phyloP scores from a whole-genome alignment of 2,888 invertebrate species.

The Cremastobaeus sp. region DNA sequence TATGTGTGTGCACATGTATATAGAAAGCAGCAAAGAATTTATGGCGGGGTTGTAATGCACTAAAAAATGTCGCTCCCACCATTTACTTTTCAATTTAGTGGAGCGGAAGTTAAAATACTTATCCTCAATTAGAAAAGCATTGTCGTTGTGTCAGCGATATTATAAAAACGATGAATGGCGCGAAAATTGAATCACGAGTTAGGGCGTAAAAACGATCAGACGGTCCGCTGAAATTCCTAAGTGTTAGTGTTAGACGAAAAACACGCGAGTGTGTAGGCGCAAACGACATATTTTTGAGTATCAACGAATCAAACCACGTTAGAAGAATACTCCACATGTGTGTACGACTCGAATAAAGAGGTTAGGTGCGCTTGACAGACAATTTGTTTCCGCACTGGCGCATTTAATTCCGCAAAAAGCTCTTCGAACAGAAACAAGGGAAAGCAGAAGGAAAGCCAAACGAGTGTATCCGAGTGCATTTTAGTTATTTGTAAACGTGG shows the following conservation, averaged over 20 bases:
- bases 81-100: too few species aligned
- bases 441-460: conserved; percentile 48
- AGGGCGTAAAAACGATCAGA: too few species aligned
- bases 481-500: conserved; percentile 52
- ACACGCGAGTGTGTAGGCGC: neutral
- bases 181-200: too few species aligned
- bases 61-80: too few species aligned
- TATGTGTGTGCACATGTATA: too few species aligned
- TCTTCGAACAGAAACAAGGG: conserved; percentile 50
- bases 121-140: too few species aligned
- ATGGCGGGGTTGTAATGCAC: too few species aligned
- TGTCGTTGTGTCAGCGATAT: too few species aligned
- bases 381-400: conserved; percentile 57
- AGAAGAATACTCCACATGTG: conserved; percentile 48
- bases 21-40: too few species aligned
- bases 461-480: conserved; percentile 54
- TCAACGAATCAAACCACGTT: conserved; percentile 41
- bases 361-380: conserved; percentile 59
- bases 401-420: conserved; percentile 60
- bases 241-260: conserved; percentile 9
- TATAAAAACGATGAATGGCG: too few species aligned
- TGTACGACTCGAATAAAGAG: conserved; percentile 56
- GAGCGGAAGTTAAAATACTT: too few species aligned
- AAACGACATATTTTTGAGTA: conserved; percentile 4
- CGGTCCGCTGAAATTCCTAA: too few species aligned